A percentile compares a stretch with the other conserved stretches of the same genome.
Evolutionary conservation across 1,140 invertebrate genomes (phyloP).

Genomic region (Macrotrachela quadricornifera): DNA sequence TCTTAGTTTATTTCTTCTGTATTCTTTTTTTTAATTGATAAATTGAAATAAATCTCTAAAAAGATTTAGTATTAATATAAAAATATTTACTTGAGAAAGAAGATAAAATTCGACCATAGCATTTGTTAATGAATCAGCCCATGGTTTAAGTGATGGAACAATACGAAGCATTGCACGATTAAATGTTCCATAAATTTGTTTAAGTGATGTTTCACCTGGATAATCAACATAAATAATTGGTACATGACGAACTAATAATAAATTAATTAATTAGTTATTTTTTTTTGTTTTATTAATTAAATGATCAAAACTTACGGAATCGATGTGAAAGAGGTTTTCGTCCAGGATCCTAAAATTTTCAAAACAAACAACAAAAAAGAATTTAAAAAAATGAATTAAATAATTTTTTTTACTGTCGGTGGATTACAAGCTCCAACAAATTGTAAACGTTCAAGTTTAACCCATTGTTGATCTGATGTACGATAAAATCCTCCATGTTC

Average conservation of each 20-base stretch:
- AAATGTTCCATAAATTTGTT: conserved; percentile 89
- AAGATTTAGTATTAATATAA: no score
- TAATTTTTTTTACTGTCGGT: conserved; percentile 45
- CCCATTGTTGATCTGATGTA: conserved; percentile 83
- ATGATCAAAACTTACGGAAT: conserved; percentile 11
- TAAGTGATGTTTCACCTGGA: conserved; percentile 78
- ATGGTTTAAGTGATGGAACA: conserved; percentile 64
- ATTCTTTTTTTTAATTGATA: no score
- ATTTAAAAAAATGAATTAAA: no score
- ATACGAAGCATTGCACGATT: conserved; percentile 83
- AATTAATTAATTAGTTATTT: no score
- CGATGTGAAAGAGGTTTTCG: conserved; percentile 86
- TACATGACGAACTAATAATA: conserved; percentile 53
- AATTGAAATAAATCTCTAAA: no score
- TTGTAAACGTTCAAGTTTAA: conserved; percentile 84
- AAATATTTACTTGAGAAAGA: conserved; percentile 44
- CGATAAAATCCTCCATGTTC: conserved; percentile 69
- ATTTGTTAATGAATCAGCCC: conserved; percentile 82
- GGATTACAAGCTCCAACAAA: conserved; percentile 99
- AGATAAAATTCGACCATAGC: conserved; percentile 99
- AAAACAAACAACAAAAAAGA: no score
- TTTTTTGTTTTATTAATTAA: no score
- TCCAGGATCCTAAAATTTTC: conserved; percentile 58
- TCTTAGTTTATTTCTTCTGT: no score
- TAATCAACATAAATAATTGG: conserved; percentile 99